phyloP scores from a whole-genome alignment of 1,140 invertebrate species.

The Neodiprion fabricii region DNA sequence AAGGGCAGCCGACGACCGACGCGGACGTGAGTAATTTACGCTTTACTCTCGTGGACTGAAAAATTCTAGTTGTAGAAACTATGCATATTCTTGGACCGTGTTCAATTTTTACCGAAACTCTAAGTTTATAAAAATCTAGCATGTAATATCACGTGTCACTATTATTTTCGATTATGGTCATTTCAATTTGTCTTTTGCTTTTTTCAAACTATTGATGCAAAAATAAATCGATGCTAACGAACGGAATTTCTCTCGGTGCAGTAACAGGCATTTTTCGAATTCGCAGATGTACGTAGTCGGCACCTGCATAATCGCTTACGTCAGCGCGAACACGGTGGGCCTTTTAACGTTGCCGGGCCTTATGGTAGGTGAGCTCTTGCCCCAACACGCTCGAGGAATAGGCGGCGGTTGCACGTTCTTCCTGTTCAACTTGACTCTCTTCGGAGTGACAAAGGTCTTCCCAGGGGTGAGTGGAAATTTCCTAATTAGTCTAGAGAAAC shows the following conservation, averaged over 20 bases:
- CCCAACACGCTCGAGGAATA: conserved; percentile 69
- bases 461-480: conserved; percentile 54
- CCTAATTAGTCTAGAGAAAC: neutral
- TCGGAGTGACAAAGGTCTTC: conserved; percentile 77
- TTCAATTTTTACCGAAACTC: too few species aligned
- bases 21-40: conserved; percentile 44
- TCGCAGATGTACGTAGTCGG: conserved; percentile 59
- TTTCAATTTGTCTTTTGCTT: too few species aligned
- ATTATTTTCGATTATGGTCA: too few species aligned
- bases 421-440: conserved; percentile 70
- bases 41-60: too few species aligned
- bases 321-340: conserved; percentile 74
- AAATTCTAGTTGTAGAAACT: neutral
- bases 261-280: too few species aligned
- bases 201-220: too few species aligned
- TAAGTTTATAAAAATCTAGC: neutral
- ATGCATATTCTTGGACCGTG: too few species aligned
- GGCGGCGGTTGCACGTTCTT: conserved; percentile 75
- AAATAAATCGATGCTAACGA: too few species aligned
- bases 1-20: conserved; percentile 45
- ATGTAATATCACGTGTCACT: too few species aligned
- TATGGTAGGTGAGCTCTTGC: conserved; percentile 75
- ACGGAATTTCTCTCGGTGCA: too few species aligned
- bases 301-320: conserved; percentile 67
- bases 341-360: conserved; percentile 74